Percentiles rank a stretch among this genome's conserved stretches.
Evolutionary conservation across 2,888 invertebrate species (phyloP).

Genomic region (Drosophila rellima): DNA sequence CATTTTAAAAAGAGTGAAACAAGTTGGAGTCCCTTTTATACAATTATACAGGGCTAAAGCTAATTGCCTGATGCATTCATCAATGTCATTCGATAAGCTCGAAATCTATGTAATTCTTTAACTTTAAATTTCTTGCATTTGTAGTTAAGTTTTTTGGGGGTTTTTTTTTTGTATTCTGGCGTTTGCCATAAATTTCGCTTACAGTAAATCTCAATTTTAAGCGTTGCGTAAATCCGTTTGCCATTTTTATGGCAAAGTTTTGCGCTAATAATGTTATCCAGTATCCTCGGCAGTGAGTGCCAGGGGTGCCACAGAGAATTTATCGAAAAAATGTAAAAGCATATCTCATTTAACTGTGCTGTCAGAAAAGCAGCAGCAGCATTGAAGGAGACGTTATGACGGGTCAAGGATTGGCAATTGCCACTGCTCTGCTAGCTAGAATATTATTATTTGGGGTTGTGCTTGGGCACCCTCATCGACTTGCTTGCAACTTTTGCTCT

Average conservation of each 20-base stretch:
- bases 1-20: conserved; percentile 27
- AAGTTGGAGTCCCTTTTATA: conserved; percentile 36
- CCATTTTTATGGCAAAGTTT: conserved; percentile 67
- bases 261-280: conserved; percentile 71
- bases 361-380: conserved; percentile 33
- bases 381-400: conserved; percentile 68
- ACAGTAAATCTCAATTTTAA: conserved; percentile 70
- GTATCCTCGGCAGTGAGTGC: conserved; percentile 17
- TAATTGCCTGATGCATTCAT: conserved; percentile 49
- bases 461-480: conserved; percentile 5
- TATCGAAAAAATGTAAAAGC: conserved; percentile 69
- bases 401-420: conserved; percentile 81
- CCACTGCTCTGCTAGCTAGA: conserved; percentile 24
- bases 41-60: neutral
- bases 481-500: conserved; percentile 25
- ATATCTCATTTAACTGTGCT: conserved; percentile 71
- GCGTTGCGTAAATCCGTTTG: conserved; percentile 66
- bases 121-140: conserved; percentile 6
- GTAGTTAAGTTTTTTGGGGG: neutral
- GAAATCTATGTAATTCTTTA: conserved; percentile 26
- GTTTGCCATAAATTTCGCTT: conserved; percentile 58
- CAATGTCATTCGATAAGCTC: conserved; percentile 58
- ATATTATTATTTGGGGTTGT: conserved; percentile 18
- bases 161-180: conserved; percentile 9
- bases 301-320: conserved; percentile 44